phyloP scores from a whole-genome alignment of 2,888 invertebrate species.

The Drosophila paracracens region DNA sequence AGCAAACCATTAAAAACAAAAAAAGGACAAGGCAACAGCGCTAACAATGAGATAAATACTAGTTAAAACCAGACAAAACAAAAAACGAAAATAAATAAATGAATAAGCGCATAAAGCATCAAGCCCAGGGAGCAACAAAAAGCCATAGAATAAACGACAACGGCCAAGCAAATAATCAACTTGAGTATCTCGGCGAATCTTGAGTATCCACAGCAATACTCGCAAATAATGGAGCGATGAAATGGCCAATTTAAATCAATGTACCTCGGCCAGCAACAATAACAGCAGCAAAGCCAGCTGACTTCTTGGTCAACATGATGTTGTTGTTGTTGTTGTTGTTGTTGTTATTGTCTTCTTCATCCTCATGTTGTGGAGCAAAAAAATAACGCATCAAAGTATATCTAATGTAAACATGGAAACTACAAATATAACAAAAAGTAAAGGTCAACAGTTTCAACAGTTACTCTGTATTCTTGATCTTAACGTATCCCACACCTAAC shows the following conservation, averaged over 20 bases:
- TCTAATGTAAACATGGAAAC: not conserved
- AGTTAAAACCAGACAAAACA: slow-evolving; percentile 40
- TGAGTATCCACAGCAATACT: slow-evolving; percentile 11
- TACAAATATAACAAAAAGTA: not conserved
- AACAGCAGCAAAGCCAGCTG: slow-evolving; percentile 47
- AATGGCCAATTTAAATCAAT: slow-evolving; percentile 72
- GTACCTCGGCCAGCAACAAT: slow-evolving; percentile 33
- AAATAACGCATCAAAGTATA: not conserved
- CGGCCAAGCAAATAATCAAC: slow-evolving; percentile 56
- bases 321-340: not conserved
- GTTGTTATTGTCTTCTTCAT: not conserved
- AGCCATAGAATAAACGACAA: slow-evolving; percentile 18
- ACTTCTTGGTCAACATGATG: slow-evolving; percentile 19
- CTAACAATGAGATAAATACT: slow-evolving; percentile 31
- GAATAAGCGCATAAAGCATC: slow-evolving; percentile 17
- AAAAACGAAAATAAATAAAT: slow-evolving; percentile 29
- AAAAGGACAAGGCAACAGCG: slow-evolving; percentile 19
- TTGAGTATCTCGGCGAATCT: slow-evolving; percentile 48
- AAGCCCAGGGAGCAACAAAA: not conserved
- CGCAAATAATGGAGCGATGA: slow-evolving; percentile 68
- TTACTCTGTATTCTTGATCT: not conserved
- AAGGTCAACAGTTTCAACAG: not conserved
- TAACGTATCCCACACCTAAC: not conserved
- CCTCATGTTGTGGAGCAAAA: not conserved
- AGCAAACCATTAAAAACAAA: slow-evolving; percentile 6